Evolutionary conservation across 2,113 vertebrate genomes (phyloP).

Genomic region (Miniopterus natalensis): DNA sequence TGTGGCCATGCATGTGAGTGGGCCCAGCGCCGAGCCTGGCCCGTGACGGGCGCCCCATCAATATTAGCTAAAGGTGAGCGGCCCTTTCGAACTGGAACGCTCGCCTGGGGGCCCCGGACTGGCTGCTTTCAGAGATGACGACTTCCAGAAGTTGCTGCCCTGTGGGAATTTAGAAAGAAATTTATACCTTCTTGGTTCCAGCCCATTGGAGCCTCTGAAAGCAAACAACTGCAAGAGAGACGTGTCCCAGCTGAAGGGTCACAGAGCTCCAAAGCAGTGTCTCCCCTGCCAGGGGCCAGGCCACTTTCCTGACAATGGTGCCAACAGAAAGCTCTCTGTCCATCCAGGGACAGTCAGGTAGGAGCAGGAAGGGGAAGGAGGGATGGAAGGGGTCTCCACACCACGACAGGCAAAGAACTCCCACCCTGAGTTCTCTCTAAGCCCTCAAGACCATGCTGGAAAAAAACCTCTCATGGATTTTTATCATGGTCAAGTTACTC

Average conservation of each 20-base stretch:
- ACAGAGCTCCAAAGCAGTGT: no score
- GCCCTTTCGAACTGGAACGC: background rate
- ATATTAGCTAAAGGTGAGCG: background rate
- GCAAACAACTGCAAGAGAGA: background rate
- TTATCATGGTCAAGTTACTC: slow-evolving; percentile 74
- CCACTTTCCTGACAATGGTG: background rate
- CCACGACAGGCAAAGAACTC: background rate
- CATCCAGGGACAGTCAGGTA: background rate
- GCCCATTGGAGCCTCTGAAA: background rate
- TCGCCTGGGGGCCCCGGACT: background rate
- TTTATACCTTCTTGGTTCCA: background rate
- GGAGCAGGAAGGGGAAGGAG: background rate
- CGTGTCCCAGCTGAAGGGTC: background rate
- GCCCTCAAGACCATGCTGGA: background rate
- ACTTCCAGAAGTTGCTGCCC: slow-evolving; percentile 62
- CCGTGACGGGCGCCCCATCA: background rate
- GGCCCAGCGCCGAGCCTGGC: background rate
- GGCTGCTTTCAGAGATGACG: slow-evolving; percentile 40
- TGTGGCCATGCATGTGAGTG: background rate
- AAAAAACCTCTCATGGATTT: slow-evolving; percentile 65
- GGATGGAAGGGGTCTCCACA: background rate
- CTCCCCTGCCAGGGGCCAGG: background rate
- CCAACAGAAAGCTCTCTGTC: slow-evolving; percentile 35
- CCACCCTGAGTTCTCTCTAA: background rate
- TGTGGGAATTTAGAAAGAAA: slow-evolving; percentile 48